phyloP scores from a whole-genome alignment of 2,888 invertebrate species.

The Tricholauxania praeusta region DNA sequence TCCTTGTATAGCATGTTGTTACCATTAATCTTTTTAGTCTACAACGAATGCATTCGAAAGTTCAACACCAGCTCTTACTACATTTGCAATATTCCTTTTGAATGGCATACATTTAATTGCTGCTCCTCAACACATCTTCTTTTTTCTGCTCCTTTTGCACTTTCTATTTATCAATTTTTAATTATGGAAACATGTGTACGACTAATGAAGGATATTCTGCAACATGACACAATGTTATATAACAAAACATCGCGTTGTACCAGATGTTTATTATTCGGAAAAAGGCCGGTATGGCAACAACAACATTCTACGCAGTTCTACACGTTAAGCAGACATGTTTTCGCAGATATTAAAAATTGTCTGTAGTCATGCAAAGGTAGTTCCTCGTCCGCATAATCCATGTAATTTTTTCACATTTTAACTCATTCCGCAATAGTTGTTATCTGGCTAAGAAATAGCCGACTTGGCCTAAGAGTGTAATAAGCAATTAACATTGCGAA shows the following conservation, averaged over 20 bases:
- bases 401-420: slow-evolving; percentile 32
- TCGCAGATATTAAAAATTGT: slow-evolving; percentile 16
- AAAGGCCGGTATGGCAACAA: neutral
- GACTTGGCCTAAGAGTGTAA: neutral
- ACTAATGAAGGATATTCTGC: slow-evolving; percentile 6
- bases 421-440: neutral
- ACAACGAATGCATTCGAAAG: too few relatives aligned
- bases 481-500: neutral
- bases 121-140: too few relatives aligned
- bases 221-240: neutral
- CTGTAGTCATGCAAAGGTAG: slow-evolving; percentile 16
- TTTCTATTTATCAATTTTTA: slow-evolving; percentile 27
- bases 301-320: neutral
- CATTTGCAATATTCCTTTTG: too few relatives aligned
- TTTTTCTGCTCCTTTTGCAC: neutral
- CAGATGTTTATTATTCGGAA: neutral
- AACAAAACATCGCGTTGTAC: neutral
- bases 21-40: too few relatives aligned
- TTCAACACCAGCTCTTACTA: too few relatives aligned
- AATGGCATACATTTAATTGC: too few relatives aligned
- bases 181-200: slow-evolving; percentile 32
- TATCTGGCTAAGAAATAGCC: neutral
- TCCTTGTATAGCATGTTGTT: too few relatives aligned
- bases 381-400: slow-evolving; percentile 2
- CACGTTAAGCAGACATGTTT: slow-evolving; percentile 15